Percentiles rank a stretch among this genome's conserved stretches.
These are phyloP conservation scores for Hydra vulgaris DNA, from an alignment of 30 jellyfish, hydroid and myxozoan species.

Conservation along the genomic window DNA sequence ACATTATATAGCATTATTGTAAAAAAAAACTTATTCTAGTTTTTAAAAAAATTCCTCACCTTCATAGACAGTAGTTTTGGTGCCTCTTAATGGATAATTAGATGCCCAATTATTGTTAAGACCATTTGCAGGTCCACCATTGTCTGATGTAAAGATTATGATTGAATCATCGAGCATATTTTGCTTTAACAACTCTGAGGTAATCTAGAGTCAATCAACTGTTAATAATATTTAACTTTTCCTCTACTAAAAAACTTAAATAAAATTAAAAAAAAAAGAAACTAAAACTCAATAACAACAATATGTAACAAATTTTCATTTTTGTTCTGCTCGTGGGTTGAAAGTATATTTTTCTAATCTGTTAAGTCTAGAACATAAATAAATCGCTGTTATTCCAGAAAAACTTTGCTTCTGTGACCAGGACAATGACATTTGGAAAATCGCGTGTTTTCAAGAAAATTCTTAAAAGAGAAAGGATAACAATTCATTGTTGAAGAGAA, in stretches of 20 bases:
- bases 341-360: too few species aligned
- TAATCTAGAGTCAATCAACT: constrained; percentile 26
- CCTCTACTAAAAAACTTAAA: not conserved
- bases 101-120: constrained; percentile 74
- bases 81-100: constrained; percentile 80
- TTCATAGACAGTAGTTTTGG: constrained; percentile 82
- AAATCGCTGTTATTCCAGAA: too few species aligned
- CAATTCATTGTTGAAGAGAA: too few species aligned
- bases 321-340: too few species aligned
- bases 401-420: too few species aligned
- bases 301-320: too few species aligned
- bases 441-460: too few species aligned
- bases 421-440: too few species aligned
- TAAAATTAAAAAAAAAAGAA: not conserved
- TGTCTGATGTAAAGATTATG: constrained; percentile 77
- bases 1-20: too few species aligned
- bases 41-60: constrained; percentile 11
- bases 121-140: constrained; percentile 99
- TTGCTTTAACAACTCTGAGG: constrained; percentile 38
- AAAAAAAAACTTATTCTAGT: not conserved
- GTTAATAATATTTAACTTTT: not conserved
- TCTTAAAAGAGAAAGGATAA: too few species aligned
- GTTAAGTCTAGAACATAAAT: too few species aligned
- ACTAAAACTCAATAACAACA: too few species aligned
- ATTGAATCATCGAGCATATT: constrained; percentile 72